These are phyloP conservation scores for Mongoloraphidia duomilia DNA, from an alignment of 2,888 invertebrate genomes.

Conservation along the genomic window DNA sequence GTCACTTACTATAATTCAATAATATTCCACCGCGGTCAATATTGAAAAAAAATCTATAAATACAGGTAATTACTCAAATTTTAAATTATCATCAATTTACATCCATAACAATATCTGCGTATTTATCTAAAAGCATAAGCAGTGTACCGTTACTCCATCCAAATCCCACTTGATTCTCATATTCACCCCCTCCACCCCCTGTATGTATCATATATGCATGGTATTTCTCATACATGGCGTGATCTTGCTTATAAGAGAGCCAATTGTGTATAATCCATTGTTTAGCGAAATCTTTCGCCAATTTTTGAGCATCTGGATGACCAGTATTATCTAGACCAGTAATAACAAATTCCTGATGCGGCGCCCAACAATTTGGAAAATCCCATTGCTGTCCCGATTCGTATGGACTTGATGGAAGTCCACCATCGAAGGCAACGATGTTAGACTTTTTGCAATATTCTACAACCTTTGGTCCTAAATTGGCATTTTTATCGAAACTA, in stretches of 20 bases:
- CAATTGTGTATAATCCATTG: conserved; percentile 54
- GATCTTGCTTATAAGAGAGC: conserved; percentile 44
- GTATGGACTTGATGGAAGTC: conserved; percentile 51
- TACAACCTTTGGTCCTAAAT: conserved; percentile 35
- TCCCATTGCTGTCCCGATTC: conserved; percentile 65
- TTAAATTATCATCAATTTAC: conserved; percentile 1
- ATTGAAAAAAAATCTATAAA: too few relatives aligned
- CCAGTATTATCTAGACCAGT: conserved; percentile 47
- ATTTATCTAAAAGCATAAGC: conserved; percentile 57
- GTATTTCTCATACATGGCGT: conserved; percentile 62
- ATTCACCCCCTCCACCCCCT: conserved; percentile 67
- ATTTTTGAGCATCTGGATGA: conserved; percentile 35
- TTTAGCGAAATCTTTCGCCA: conserved; percentile 49
- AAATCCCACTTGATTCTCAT: conserved; percentile 59
- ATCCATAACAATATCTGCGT: conserved; percentile 31
- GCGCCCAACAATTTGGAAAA: conserved; percentile 77
- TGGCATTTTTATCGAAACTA: conserved; percentile 36
- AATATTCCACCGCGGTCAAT: too few relatives aligned
- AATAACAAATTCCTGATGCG: conserved; percentile 59
- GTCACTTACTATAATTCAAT: too few relatives aligned
- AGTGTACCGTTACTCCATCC: conserved; percentile 71
- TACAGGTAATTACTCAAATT: too few relatives aligned
- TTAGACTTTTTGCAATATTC: conserved; percentile 39
- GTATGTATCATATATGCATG: conserved; percentile 47
- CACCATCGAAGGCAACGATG: conserved; percentile 43